Percentiles rank a stretch among this genome's conserved stretches.
These are phyloP conservation scores for Unio delphinus DNA, from an alignment of 2,888 invertebrate genomes.

Conservation along the genomic window DNA sequence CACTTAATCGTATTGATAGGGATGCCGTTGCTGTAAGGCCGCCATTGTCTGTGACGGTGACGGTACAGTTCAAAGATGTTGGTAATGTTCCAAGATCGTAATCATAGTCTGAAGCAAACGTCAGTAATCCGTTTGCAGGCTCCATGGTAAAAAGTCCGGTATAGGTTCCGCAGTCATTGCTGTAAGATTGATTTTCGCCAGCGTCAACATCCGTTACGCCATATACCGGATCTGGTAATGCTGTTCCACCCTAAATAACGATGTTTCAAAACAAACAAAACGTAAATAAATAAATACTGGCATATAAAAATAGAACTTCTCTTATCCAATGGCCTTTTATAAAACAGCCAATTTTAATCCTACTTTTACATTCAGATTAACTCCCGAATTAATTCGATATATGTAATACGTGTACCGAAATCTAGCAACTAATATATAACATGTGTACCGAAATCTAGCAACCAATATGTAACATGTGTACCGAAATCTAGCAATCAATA, in stretches of 20 bases:
- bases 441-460: too few species aligned
- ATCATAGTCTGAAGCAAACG: constrained; percentile 26
- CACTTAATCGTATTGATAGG: constrained; percentile 21
- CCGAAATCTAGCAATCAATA: too few species aligned
- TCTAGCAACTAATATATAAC: too few species aligned
- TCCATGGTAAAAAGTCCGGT: constrained; percentile 21
- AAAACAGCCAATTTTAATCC: too few species aligned
- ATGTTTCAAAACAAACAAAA: too few species aligned
- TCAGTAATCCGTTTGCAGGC: constrained; percentile 16
- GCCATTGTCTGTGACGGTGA: constrained; percentile 22
- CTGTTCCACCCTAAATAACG: constrained; percentile 20
- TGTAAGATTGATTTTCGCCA: constrained; percentile 21
- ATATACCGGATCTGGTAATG: constrained; percentile 27
- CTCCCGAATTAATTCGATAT: too few species aligned
- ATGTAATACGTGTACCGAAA: too few species aligned
- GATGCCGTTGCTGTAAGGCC: constrained; percentile 22
- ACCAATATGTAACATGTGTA: too few species aligned
- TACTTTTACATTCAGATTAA: too few species aligned
- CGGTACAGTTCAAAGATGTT: constrained; percentile 15
- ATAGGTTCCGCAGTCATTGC: constrained; percentile 15
- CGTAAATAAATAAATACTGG: too few species aligned
- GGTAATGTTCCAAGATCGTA: constrained; percentile 18
- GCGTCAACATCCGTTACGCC: constrained; percentile 33
- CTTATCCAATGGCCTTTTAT: too few species aligned
- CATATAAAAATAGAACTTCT: too few species aligned